Conservation (phyloP, 2,888 invertebrate species). For the Mycalesis mineus region DNA sequence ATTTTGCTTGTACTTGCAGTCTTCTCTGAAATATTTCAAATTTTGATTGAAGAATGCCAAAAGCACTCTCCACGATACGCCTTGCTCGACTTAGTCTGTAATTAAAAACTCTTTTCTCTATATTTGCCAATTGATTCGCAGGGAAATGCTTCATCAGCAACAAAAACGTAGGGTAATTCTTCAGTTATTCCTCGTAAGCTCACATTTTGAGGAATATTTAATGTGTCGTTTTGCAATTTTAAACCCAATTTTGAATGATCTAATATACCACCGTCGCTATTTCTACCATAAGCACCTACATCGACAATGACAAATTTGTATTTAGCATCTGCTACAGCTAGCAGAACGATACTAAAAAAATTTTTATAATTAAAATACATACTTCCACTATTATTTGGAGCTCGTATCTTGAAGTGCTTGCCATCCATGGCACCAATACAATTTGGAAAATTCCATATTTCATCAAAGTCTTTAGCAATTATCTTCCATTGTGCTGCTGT, state of each 20-base stretch:
- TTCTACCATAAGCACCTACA: background rate
- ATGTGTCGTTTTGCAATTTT: background rate
- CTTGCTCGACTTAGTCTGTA: background rate
- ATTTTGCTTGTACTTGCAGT: background rate
- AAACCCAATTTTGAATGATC: background rate
- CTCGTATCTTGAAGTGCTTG: background rate
- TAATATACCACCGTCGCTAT: background rate
- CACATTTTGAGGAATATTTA: background rate
- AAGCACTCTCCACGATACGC: background rate
- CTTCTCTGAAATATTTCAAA: background rate
- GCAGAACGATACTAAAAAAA: background rate
- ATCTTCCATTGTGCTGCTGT: background rate
- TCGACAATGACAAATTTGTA: background rate
- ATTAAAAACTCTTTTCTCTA: background rate
- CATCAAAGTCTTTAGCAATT: background rate
- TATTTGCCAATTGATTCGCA: background rate
- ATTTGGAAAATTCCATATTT: background rate
- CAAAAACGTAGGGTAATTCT: background rate
- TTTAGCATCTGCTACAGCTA: background rate
- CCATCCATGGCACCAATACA: background rate
- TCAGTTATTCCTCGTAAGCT: background rate
- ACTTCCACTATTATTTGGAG: background rate
- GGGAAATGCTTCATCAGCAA: background rate
- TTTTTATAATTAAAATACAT: background rate
- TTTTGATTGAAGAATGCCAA: background rate